Evolutionary conservation across 2,797 vertebrate species (phyloP), one percentile per base, ranked within the genome.

Genomic region (Xiphophorus birchmanni): DNA sequence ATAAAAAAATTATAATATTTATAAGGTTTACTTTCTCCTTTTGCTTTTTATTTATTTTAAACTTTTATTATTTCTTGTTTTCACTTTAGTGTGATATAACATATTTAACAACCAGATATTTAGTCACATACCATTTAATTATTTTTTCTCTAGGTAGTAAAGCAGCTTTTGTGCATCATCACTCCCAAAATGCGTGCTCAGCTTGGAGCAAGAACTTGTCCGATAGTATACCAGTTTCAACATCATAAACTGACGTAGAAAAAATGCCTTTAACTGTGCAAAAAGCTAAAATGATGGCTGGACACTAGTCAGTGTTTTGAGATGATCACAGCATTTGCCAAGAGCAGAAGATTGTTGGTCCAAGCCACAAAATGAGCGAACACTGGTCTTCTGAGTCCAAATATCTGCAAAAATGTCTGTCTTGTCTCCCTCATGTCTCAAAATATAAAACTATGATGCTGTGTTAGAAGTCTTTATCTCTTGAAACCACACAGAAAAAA

Each of bases 371-470:
- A 73, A 73, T 73, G 44, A 73, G n/a, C 2, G 15, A 29, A 47
- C 42, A 29, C 69, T 47, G 15, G 69, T 73, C 69, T 6, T 45
- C 6, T 0, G 44, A 72, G 44, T 47, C 26, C 44, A 73, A 47
- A 47, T 47, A 47, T n/a, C 26, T 17, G 69, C 6, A 32, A 29
- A 69, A 47, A 47, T 18, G 5, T 17, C 44, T 47, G 69, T 73
- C 26, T 73, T 47, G 69, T 73, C 44, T 73, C n/a, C 44, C 3
- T 45, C 15, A 4, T 18, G 26, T 47, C 44, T 73, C 45, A 69
- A 81, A 76, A 54, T 58, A 71, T 71, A n/a, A 45, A 73, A 73
- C 44, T 73, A 9, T 32, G 69, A 73, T 47, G 23, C 69, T 47
- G 26, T 45, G 69, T 73, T n/a, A 29, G 69, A 73, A 73, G 44